Evolutionary conservation across 2,888 invertebrate species (phyloP).

Genomic region (Theretra japonica): DNA sequence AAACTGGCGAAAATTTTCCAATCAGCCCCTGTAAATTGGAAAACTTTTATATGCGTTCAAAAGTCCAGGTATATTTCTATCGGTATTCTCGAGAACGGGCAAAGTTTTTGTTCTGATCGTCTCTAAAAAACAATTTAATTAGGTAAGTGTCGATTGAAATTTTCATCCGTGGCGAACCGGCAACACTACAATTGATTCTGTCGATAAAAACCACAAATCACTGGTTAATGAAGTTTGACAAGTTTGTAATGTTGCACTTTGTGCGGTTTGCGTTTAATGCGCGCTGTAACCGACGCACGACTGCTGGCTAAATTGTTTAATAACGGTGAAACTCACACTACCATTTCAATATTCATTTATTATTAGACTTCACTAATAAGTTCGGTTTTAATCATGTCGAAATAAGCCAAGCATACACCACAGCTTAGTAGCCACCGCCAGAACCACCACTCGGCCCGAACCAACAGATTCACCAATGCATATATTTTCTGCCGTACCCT

Average conservation of each 20-base stretch:
- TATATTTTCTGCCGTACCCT: too few species aligned
- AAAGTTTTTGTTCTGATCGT: slow-evolving; percentile 73
- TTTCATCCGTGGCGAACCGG: slow-evolving; percentile 40
- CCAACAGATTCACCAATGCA: too few species aligned
- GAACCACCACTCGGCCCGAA: too few species aligned
- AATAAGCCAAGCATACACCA: too few species aligned
- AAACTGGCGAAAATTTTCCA: slow-evolving; percentile 82
- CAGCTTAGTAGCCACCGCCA: too few species aligned
- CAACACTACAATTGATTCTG: slow-evolving; percentile 21
- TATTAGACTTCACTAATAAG: too few species aligned
- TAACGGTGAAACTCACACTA: too few species aligned
- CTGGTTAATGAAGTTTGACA: slow-evolving; percentile 34
- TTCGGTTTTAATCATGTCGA: too few species aligned
- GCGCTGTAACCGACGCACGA: background rate
- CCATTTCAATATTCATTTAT: background rate
- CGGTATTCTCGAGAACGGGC: slow-evolving; percentile 60
- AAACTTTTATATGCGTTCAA: slow-evolving; percentile 84
- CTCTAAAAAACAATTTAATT: slow-evolving; percentile 73
- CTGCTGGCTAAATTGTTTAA: background rate
- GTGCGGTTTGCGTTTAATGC: slow-evolving; percentile 7
- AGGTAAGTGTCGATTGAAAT: slow-evolving; percentile 56
- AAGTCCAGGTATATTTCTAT: slow-evolving; percentile 83
- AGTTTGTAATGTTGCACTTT: slow-evolving; percentile 21
- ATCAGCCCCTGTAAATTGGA: slow-evolving; percentile 84
- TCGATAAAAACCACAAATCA: slow-evolving; percentile 26